Percentiles rank a stretch among this genome's conserved stretches.
Conservation (phyloP, 1,140 invertebrate genomes). For the Trypoxylus dichotomus region DNA sequence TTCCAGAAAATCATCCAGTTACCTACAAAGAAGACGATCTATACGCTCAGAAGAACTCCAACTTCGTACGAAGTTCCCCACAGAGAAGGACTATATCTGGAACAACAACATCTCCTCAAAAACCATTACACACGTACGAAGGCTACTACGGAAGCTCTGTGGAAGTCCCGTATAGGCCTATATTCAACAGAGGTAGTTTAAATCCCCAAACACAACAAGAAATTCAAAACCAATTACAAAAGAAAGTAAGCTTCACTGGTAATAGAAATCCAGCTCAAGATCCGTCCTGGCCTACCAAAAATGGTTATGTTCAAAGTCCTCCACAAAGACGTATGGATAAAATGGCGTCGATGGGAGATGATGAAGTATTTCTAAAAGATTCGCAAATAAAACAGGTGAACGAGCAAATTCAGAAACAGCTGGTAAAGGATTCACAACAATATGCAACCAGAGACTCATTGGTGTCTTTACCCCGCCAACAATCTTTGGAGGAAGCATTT, state of each 20-base stretch:
- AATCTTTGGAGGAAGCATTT: not conserved
- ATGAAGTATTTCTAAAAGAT: conserved; percentile 38
- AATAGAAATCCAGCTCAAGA: conserved; percentile 41
- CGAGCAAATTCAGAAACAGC: conserved; percentile 12
- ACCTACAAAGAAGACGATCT: conserved; percentile 31
- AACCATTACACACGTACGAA: conserved; percentile 20
- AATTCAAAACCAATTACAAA: conserved; percentile 42
- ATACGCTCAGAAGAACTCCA: conserved; percentile 27
- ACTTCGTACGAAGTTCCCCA: conserved; percentile 29
- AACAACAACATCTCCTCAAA: not conserved
- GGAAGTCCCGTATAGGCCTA: conserved; percentile 49
- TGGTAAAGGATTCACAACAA: not conserved
- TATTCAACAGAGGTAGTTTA: conserved; percentile 60
- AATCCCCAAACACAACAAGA: conserved; percentile 39
- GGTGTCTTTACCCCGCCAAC: not conserved
- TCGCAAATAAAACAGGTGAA: conserved; percentile 23
- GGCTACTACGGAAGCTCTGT: conserved; percentile 23
- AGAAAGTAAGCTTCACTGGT: conserved; percentile 59
- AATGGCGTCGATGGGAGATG: conserved; percentile 29
- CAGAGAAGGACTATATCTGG: conserved; percentile 39
- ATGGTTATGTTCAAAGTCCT: conserved; percentile 59
- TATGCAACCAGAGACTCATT: not conserved
- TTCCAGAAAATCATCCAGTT: conserved; percentile 41
- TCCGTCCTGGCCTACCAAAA: conserved; percentile 58
- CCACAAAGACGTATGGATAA: conserved; percentile 55